phyloP scores from a whole-genome alignment of 2,888 invertebrate genomes.

The Netelia melanura region DNA sequence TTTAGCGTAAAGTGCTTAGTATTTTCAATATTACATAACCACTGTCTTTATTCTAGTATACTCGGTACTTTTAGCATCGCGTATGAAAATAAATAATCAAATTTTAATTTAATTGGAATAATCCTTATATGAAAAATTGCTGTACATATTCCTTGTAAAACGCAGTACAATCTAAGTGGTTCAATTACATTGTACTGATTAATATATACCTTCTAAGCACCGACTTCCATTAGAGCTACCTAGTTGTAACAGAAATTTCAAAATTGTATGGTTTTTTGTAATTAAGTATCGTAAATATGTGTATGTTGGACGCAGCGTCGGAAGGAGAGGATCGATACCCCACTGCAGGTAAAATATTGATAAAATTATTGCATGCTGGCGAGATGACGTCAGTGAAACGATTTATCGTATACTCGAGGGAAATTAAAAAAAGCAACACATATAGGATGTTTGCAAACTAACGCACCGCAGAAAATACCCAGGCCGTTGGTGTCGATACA shows the following conservation, averaged over 20 bases:
- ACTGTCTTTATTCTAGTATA: no score
- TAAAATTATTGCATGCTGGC: slow-evolving; percentile 65
- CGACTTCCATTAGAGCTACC: background rate
- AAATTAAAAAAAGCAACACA: no score
- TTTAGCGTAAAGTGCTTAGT: no score
- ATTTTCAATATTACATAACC: no score
- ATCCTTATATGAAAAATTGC: no score
- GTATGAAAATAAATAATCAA: no score
- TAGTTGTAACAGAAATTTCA: background rate
- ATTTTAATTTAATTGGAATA: no score
- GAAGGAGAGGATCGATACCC: slow-evolving; percentile 84
- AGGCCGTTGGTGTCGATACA: no score
- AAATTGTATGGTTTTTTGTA: background rate
- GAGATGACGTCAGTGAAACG: slow-evolving; percentile 14
- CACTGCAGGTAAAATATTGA: slow-evolving; percentile 80
- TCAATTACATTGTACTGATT: background rate
- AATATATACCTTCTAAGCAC: background rate
- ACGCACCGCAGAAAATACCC: no score
- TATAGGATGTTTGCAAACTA: no score
- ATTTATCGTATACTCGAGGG: background rate
- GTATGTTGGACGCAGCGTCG: slow-evolving; percentile 82
- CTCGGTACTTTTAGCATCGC: no score
- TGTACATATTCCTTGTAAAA: background rate
- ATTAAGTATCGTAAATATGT: slow-evolving; percentile 21
- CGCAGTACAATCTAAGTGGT: background rate